Percentiles rank a stretch among this genome's conserved stretches.
These are phyloP conservation scores for Torymus texanus DNA, from an alignment of 2,888 invertebrate species.

Conservation along the genomic window DNA sequence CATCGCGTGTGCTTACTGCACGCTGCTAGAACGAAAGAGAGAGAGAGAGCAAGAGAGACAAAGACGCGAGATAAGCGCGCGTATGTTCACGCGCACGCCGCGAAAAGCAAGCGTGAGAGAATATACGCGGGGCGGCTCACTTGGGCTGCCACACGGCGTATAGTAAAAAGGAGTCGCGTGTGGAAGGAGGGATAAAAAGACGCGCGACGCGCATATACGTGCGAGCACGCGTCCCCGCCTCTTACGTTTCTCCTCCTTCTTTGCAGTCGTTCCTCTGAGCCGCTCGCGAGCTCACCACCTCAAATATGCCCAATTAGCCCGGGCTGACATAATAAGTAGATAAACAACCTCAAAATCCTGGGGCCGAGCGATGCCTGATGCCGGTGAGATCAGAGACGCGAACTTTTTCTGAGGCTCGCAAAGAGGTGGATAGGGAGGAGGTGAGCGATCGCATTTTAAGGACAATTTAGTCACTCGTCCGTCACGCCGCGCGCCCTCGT, in stretches of 20 bases:
- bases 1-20: constrained; percentile 28
- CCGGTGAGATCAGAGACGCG: constrained; percentile 71
- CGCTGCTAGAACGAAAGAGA: constrained; percentile 42
- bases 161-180: constrained; percentile 9
- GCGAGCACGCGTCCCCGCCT: constrained; percentile 62
- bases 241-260: neutral
- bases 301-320: constrained; percentile 72
- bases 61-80: constrained; percentile 28
- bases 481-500: constrained; percentile 58
- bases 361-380: constrained; percentile 49
- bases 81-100: constrained; percentile 42
- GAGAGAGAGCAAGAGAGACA: constrained; percentile 40
- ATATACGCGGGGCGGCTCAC: constrained; percentile 1
- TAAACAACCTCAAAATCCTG: constrained; percentile 69
- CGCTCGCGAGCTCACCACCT: constrained; percentile 59
- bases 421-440: constrained; percentile 39
- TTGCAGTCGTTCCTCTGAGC: constrained; percentile 41
- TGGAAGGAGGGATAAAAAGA: constrained; percentile 13
- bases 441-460: constrained; percentile 69
- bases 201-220: constrained; percentile 61
- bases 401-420: constrained; percentile 62
- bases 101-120: constrained; percentile 54
- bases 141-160: too few relatives aligned
- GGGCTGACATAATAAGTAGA: constrained; percentile 73
- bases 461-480: constrained; percentile 70